phyloP scores from a whole-genome alignment of 2,113 vertebrate genomes.

The Variabilichromis moorii region DNA sequence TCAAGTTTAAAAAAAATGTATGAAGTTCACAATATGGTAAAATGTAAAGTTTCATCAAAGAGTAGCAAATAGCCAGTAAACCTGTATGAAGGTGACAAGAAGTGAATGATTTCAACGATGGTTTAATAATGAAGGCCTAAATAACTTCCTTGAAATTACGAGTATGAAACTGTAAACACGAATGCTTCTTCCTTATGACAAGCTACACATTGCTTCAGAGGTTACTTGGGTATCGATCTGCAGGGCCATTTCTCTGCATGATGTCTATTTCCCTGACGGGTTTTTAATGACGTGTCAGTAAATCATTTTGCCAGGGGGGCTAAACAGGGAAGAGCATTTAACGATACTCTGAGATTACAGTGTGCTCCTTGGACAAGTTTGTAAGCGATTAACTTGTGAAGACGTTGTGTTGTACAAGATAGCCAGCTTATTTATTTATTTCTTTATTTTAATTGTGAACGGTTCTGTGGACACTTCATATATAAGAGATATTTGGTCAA shows the following conservation, averaged over 20 bases:
- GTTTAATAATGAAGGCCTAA: neutral
- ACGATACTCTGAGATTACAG: constrained; percentile 12
- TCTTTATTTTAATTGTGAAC: neutral
- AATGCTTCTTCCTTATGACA: neutral
- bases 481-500: constrained; percentile 55
- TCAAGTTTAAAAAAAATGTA: fast-evolving
- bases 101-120: neutral
- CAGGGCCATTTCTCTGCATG: constrained; percentile 37
- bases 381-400: neutral
- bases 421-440: neutral
- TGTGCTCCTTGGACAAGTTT: neutral
- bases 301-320: constrained; percentile 39
- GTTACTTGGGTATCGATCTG: constrained; percentile 58
- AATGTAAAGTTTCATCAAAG: neutral
- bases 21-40: neutral
- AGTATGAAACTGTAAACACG: neutral
- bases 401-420: neutral
- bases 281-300: constrained; percentile 45
- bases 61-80: neutral
- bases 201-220: constrained; percentile 22
- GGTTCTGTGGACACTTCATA: constrained; percentile 25
- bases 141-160: neutral
- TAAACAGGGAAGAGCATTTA: constrained; percentile 31
- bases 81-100: neutral
- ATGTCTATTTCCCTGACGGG: constrained; percentile 46